Evolutionary conservation across 1,140 invertebrate species (phyloP), one percentile per base, ranked within the genome.

Genomic region (Cotesia glomerata): DNA sequence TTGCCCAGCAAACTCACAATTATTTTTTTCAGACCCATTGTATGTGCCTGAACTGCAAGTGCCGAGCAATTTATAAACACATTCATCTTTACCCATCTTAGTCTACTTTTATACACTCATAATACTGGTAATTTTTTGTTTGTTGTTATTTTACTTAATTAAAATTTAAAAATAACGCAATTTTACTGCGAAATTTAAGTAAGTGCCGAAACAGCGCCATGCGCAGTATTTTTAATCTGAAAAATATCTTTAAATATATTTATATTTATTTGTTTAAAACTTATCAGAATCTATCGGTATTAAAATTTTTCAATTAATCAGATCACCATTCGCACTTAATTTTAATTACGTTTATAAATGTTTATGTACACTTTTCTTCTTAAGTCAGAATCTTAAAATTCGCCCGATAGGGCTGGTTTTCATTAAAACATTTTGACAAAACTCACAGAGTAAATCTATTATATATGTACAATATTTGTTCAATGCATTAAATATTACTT

Each of bases 61-160:
- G 58, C 59, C 54, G 62, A 26, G 32, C 36, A 49, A 72, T 71
- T 13, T 5, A 69, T 71, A 58, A 66, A 66, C 74, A 75, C 51
- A 61, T 58, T 68, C 67, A 51, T 71, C 67, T 68, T 79, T 79
- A 79, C 78, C 74, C 70, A 56, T 74, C 81, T 81, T 78, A 77
- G 76, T 81, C 78, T 81, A 80, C 81, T 84, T 83, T 87, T 86
- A 86, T 86, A 86, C 84, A 87, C 83, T 87, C 80, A 86, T 87
- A 87, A 87, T 87, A 86, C 85, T 87, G 85, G 82, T 87, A 85
- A 66, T 72, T 72, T 63, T 54, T 59, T 59, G 18, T 34, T 13
- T 7, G 18, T 18, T 26, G 16, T 59, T 13, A 26, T 26, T 26
- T 26, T 26, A 26, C 26, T 26, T 26, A 26, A 26, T 26, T 18